Percentiles rank a stretch among this genome's conserved stretches.
phyloP scores from a whole-genome alignment of 2,113 vertebrate species.

The Coregonus clupeaformis region DNA sequence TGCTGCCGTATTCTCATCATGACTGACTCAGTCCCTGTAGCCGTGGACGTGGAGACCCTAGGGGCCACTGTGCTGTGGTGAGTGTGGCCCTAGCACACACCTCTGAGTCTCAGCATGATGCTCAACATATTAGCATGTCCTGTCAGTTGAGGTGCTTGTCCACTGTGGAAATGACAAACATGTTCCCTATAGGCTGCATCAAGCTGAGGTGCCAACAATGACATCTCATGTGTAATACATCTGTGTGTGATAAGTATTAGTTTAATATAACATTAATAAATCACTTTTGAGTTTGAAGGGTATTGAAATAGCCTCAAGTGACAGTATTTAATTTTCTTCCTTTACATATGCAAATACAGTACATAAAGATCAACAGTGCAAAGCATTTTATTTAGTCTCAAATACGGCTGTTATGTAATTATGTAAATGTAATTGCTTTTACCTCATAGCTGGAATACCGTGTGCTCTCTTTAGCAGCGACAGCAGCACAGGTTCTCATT shows the following conservation, averaged over 20 bases:
- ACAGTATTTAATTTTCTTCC: background rate
- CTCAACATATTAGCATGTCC: background rate
- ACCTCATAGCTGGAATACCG: constrained; percentile 24
- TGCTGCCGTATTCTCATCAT: background rate
- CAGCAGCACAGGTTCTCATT: constrained; percentile 14
- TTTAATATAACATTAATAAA: background rate
- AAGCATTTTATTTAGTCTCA: constrained; percentile 43
- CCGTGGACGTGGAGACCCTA: too few species aligned
- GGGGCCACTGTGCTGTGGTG: background rate
- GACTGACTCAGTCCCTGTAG: background rate
- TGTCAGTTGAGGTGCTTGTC: background rate
- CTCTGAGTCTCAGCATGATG: background rate
- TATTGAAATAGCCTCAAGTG: background rate
- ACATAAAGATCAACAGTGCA: constrained; percentile 12
- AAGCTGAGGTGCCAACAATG: constrained; percentile 10
- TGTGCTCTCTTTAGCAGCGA: background rate
- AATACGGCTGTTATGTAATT: constrained; percentile 11
- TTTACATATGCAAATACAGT: constrained; percentile 35
- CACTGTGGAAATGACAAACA: background rate
- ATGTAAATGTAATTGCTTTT: constrained; percentile 41
- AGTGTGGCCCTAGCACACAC: background rate
- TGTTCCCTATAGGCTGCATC: too few species aligned
- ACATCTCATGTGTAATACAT: background rate
- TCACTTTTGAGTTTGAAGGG: background rate
- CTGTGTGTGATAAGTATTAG: constrained; percentile 14